A percentile compares a stretch with the other conserved stretches of the same genome.
Conservation (phyloP, 1,140 invertebrate genomes). For the Drosophila ficusphila region DNA sequence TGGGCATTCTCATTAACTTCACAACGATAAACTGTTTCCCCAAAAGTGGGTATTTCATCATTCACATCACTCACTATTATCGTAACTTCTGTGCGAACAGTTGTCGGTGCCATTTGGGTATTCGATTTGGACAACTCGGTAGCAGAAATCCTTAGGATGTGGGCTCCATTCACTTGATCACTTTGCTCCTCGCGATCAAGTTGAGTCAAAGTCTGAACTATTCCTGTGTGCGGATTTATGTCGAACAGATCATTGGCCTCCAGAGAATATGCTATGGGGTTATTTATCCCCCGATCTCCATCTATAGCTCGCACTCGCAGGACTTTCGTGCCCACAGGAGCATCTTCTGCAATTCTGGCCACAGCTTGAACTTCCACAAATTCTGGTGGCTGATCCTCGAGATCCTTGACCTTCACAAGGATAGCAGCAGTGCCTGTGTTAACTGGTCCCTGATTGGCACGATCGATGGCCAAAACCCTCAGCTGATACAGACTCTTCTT, state of each 20-base stretch:
- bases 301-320: constrained; percentile 95
- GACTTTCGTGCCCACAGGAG: constrained; percentile 90
- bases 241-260: constrained; percentile 89
- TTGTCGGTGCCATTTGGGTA: constrained; percentile 87
- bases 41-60: constrained; percentile 95
- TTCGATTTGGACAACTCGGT: constrained; percentile 88
- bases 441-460: constrained; percentile 89
- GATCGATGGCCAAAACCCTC: constrained; percentile 92
- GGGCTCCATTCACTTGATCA: constrained; percentile 92
- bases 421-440: constrained; percentile 95
- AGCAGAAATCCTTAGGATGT: constrained; percentile 93
- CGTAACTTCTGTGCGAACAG: constrained; percentile 94
- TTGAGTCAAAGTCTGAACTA: constrained; percentile 90
- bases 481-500: constrained; percentile 94
- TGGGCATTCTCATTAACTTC: constrained; percentile 97
- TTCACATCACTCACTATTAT: constrained; percentile 97
- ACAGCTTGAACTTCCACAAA: constrained; percentile 94
- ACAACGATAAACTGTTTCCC: constrained; percentile 91
- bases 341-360: constrained; percentile 94
- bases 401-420: constrained; percentile 93
- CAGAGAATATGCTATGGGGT: constrained; percentile 93
- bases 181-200: constrained; percentile 93
- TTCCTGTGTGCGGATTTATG: constrained; percentile 92
- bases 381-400: constrained; percentile 95
- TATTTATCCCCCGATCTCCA: constrained; percentile 96